Conservation (phyloP, 2,113 vertebrate species). For the Vulpes lagopus region DNA sequence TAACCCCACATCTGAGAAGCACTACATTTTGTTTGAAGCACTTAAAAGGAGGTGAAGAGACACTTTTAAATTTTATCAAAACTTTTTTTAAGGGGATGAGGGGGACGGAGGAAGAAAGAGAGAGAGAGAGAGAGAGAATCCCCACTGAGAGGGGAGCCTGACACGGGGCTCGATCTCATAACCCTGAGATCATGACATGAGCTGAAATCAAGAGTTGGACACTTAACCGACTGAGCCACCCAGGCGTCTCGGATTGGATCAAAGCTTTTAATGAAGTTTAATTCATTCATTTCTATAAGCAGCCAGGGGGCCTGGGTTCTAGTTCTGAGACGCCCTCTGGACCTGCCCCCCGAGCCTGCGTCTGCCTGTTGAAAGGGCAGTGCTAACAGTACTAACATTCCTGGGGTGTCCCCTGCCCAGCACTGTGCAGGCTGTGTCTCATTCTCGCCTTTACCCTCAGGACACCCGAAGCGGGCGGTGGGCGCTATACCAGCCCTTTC, state of each 20-base stretch:
- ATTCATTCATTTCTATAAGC: background rate
- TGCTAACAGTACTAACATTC: fast-evolving
- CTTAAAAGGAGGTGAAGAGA: background rate
- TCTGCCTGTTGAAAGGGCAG: background rate
- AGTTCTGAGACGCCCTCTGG: background rate
- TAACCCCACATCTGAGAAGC: background rate
- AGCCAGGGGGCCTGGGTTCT: background rate
- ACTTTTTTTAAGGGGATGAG: background rate
- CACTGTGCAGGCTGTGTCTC: fast-evolving
- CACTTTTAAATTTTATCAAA: no score
- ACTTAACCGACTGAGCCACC: background rate
- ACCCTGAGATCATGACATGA: background rate
- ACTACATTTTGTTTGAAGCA: background rate
- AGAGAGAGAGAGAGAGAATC: background rate
- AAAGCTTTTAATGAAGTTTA: background rate
- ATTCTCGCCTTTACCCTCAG: fast-evolving
- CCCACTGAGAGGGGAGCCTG: background rate
- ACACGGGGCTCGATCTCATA: background rate
- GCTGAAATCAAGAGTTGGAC: background rate
- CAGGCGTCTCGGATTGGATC: background rate
- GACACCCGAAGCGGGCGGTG: fast-evolving
- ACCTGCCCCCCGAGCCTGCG: background rate
- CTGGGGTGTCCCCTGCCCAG: no score
- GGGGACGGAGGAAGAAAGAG: background rate
- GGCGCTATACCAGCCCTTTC: background rate